Evolutionary conservation across 2,113 vertebrate genomes (phyloP), one percentile per base, ranked within the genome.

Genomic region (Leuciscus idus): DNA sequence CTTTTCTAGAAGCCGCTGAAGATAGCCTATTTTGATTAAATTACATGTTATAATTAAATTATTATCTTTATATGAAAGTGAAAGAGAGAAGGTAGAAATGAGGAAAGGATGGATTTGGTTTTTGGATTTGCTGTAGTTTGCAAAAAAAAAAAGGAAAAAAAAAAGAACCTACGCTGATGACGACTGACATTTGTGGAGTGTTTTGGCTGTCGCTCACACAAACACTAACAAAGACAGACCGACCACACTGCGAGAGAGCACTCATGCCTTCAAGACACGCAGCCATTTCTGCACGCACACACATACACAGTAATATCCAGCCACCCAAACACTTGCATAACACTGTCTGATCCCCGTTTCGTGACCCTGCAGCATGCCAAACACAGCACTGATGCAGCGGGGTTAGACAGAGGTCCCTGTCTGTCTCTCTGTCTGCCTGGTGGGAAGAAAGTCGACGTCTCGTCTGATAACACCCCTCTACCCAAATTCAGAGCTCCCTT

Each of bases 251-350:
- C 23, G 4, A 66, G 61, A 70, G 48, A 36, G 30, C 5, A 30
- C 28, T 72, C 9, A 21, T 66, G 68, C 48, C 68, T 84, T 84
- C 28, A 26, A 73, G 19, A 73, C 82, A 83, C 50, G 43, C 50
- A 17, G 23, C 11, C 64, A 57, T 68, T 52, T 33, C 4, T 43
- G 17, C n/a, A 46, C 46, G 62, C 64, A 10, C 81, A 52, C 81
- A 68, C 68, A 57, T 19, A 55, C 83, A 36, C 21, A 50, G 57
- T 33, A 33, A 68, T 13, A 36, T 43, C 74, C n/a, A 78, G 26
- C 43, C 59, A 68, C 74, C 73, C 74, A 85, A 77, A 85, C 84
- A 85, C 59, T 85, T 85, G 74, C 74, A 39, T 85, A 85, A 85
- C 74, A 19, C 79, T 64, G 79, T 81, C 79, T 81, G 59, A 81